Percentiles rank a stretch among this genome's conserved stretches.
Evolutionary conservation across 2,888 invertebrate genomes (phyloP).

Genomic region (Callyntrura guangdongensis): DNA sequence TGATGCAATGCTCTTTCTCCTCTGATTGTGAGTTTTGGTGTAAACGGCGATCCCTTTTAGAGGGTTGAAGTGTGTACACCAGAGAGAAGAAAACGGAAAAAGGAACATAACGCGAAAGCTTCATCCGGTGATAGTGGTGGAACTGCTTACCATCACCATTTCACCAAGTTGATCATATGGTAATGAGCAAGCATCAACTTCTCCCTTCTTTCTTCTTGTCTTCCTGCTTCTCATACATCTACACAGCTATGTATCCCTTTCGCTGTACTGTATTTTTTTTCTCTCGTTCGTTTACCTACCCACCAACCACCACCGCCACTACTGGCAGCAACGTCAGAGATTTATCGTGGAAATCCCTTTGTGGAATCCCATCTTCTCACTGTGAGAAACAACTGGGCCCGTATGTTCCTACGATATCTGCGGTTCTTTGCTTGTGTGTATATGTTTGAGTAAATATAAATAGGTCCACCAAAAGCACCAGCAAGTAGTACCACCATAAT

Average conservation of each 20-base stretch:
- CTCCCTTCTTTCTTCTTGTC: conserved; percentile 30
- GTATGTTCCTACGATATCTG: neutral
- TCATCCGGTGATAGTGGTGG: conserved; percentile 28
- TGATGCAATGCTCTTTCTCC: conserved; percentile 40
- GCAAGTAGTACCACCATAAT: neutral
- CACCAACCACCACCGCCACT: neutral
- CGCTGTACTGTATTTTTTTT: conserved; percentile 15
- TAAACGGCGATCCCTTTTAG: conserved; percentile 29
- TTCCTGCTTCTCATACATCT: conserved; percentile 6
- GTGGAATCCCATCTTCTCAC: conserved; percentile 45
- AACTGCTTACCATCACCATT: conserved; percentile 17
- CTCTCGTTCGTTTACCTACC: neutral
- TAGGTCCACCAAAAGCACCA: no score
- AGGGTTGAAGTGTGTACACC: neutral
- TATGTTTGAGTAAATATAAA: neutral
- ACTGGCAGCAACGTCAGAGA: conserved; percentile 29
- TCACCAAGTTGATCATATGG: conserved; percentile 61
- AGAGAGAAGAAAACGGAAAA: conserved; percentile 45
- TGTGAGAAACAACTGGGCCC: neutral
- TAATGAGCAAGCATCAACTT: conserved; percentile 38
- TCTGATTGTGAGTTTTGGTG: conserved; percentile 19
- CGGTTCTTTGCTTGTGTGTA: neutral
- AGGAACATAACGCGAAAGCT: conserved; percentile 50
- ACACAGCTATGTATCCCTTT: conserved; percentile 38
- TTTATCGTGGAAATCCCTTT: conserved; percentile 49